Evolutionary conservation across 2,888 invertebrate genomes (phyloP).

Genomic region (Darwinula stevensoni): DNA sequence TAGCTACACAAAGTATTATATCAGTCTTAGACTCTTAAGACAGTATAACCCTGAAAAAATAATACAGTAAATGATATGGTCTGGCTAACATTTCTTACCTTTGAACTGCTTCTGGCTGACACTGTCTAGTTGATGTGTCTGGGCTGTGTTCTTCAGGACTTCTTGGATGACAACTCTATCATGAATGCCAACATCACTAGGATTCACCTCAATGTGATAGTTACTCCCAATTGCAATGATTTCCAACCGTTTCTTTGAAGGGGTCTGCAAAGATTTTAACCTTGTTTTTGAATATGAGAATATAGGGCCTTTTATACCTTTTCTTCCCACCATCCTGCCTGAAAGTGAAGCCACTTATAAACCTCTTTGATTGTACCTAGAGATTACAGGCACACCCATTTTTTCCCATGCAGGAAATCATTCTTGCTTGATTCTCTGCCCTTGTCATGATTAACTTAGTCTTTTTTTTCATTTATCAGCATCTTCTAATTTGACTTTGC

Average conservation of each 20-base stretch:
- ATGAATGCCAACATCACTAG: slow-evolving; percentile 90
- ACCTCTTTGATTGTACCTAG: slow-evolving; percentile 19
- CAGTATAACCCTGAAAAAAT: too few relatives aligned
- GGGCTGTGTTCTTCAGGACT: slow-evolving; percentile 83
- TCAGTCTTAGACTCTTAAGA: too few relatives aligned
- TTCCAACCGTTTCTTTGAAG: slow-evolving; percentile 75
- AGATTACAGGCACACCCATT: too few relatives aligned
- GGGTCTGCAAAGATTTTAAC: slow-evolving; percentile 19
- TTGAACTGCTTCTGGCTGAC: slow-evolving; percentile 73
- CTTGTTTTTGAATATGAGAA: too few relatives aligned
- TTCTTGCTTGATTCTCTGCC: too few relatives aligned
- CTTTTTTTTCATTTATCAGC: too few relatives aligned
- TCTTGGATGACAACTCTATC: slow-evolving; percentile 93
- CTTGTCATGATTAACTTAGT: too few relatives aligned
- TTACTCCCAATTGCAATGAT: slow-evolving; percentile 74
- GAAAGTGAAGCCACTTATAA: slow-evolving; percentile 19
- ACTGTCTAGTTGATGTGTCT: slow-evolving; percentile 73
- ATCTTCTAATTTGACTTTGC: too few relatives aligned
- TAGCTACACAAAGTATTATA: too few relatives aligned
- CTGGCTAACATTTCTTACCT: slow-evolving; percentile 19
- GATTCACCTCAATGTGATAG: slow-evolving; percentile 72
- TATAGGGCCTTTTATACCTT: too few relatives aligned
- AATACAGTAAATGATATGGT: background rate
- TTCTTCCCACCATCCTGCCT: background rate
- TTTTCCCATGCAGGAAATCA: too few relatives aligned